A percentile compares a stretch with the other conserved stretches of the same genome.
These are phyloP conservation scores for Drosophila bifasciata DNA, from an alignment of 1,140 invertebrate genomes.

Conservation along the genomic window DNA sequence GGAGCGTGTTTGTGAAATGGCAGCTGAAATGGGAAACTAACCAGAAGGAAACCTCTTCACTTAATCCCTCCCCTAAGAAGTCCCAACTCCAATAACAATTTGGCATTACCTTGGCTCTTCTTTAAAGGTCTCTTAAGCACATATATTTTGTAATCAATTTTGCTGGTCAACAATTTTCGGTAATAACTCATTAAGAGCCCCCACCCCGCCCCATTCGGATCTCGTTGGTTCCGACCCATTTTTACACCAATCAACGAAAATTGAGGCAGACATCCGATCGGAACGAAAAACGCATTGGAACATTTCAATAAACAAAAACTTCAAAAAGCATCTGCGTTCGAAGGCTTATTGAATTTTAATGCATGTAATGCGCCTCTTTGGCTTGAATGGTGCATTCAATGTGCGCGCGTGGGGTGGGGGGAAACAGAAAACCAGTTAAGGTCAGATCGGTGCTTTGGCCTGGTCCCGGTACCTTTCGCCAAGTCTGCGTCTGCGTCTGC, in stretches of 20 bases:
- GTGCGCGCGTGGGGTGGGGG: too few species aligned
- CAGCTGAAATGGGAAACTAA: not conserved
- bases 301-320: slow-evolving; percentile 58
- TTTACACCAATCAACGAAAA: slow-evolving; percentile 73
- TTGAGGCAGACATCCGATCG: slow-evolving; percentile 54
- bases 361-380: slow-evolving; percentile 26
- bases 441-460: slow-evolving; percentile 53
- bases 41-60: not conserved
- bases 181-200: slow-evolving; percentile 59
- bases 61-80: slow-evolving; percentile 15
- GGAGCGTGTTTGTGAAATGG: not conserved
- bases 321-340: slow-evolving; percentile 39
- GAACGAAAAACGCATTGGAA: slow-evolving; percentile 53
- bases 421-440: slow-evolving; percentile 55
- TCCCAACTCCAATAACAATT: slow-evolving; percentile 21
- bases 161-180: slow-evolving; percentile 56
- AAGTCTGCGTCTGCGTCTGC: slow-evolving; percentile 27
- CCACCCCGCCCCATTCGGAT: too few species aligned
- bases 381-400: too few species aligned
- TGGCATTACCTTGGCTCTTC: slow-evolving; percentile 27
- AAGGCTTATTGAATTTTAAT: slow-evolving; percentile 55
- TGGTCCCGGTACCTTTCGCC: slow-evolving; percentile 65
- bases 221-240: slow-evolving; percentile 46
- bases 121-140: slow-evolving; percentile 19
- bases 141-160: slow-evolving; percentile 52